Conservation (phyloP, 1,140 invertebrate genomes). For the Thaumetopoea pityocampa region DNA sequence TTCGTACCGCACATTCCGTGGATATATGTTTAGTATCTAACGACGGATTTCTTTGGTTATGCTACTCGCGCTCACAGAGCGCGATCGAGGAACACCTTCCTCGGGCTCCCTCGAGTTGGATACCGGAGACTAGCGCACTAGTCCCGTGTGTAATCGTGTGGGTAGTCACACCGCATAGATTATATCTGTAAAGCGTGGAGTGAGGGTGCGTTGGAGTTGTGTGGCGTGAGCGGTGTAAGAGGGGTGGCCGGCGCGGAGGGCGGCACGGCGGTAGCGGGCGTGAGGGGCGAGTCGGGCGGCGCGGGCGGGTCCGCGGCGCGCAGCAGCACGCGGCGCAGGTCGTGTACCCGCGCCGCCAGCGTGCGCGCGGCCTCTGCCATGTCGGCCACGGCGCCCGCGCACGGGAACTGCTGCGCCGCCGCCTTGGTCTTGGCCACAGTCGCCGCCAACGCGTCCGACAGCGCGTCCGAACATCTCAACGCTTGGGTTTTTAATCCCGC, state of each 20-base stretch:
- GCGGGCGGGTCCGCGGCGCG: constrained; percentile 53
- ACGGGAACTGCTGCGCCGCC: constrained; percentile 93
- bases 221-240: constrained; percentile 48
- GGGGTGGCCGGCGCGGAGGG: constrained; percentile 46
- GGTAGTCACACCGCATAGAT: neutral
- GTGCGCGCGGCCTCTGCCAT: constrained; percentile 91
- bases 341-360: constrained; percentile 48
- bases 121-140: constrained; percentile 16
- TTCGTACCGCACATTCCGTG: too few species aligned
- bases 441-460: constrained; percentile 89
- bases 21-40: constrained; percentile 29
- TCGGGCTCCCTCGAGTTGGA: constrained; percentile 8
- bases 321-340: constrained; percentile 44
- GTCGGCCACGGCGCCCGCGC: constrained; percentile 91
- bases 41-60: constrained; percentile 53
- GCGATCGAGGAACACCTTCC: neutral
- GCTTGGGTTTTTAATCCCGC: constrained; percentile 84
- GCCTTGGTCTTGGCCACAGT: constrained; percentile 92
- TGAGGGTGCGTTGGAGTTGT: constrained; percentile 31
- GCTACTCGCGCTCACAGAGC: constrained; percentile 11
- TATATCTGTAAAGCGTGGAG: constrained; percentile 48
- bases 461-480: constrained; percentile 86
- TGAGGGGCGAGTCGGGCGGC: constrained; percentile 25
- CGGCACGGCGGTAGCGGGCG: constrained; percentile 49
- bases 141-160: too few species aligned